Evolutionary conservation across 2,888 invertebrate species (phyloP).

Genomic region (Shargacucullia verbasci): DNA sequence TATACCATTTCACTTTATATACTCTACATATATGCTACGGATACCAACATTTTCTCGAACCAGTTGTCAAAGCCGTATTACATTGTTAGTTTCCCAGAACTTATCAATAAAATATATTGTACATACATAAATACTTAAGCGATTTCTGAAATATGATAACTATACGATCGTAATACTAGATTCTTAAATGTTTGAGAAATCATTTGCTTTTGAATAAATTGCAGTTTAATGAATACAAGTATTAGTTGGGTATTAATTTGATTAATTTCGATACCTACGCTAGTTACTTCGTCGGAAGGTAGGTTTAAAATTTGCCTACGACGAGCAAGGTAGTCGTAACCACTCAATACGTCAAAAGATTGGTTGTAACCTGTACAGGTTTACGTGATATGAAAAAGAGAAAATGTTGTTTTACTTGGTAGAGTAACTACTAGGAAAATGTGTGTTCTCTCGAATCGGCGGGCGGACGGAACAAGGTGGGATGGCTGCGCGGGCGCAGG

Average conservation of each 20-base stretch:
- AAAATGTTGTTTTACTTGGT: conserved; percentile 59
- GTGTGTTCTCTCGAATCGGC: conserved; percentile 74
- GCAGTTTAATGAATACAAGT: conserved; percentile 2
- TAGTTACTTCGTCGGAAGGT: not conserved
- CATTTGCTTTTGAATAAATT: conserved; percentile 20
- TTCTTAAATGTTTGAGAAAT: conserved; percentile 31
- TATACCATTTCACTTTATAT: too few relatives aligned
- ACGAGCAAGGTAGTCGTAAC: too few relatives aligned
- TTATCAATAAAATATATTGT: conserved; percentile 53
- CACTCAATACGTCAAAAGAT: conserved; percentile 36
- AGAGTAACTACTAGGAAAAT: conserved; percentile 76
- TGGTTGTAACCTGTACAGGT: conserved; percentile 37
- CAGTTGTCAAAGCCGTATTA: not conserved
- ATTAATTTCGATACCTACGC: not conserved
- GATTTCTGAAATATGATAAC: conserved; percentile 57
- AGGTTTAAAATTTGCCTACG: not conserved
- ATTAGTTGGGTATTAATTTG: not conserved
- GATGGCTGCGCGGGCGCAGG: conserved; percentile 82
- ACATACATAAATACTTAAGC: conserved; percentile 23
- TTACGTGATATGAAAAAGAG: conserved; percentile 58
- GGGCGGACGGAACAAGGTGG: conserved; percentile 76
- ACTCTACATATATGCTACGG: too few relatives aligned
- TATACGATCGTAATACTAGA: conserved; percentile 32
- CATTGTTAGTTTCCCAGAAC: conserved; percentile 53
- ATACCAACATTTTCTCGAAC: too few relatives aligned